Conservation (phyloP, 2,888 invertebrate genomes). For the Melinaea menophilus region DNA sequence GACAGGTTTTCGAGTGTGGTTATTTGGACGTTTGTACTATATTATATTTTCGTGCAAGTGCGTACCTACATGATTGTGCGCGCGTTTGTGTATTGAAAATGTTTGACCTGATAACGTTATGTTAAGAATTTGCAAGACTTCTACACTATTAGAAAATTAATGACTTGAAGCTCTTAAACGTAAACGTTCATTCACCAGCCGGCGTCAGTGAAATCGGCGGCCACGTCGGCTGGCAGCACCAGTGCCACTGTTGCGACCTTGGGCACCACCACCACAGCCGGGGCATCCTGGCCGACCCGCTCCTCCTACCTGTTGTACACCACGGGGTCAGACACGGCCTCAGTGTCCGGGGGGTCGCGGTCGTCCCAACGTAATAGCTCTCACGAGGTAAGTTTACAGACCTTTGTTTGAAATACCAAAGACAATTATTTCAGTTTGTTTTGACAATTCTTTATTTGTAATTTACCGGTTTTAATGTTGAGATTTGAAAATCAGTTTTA, state of each 20-base stretch:
- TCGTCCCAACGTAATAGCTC: slow-evolving; percentile 67
- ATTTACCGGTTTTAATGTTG: no score
- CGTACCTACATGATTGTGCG: no score
- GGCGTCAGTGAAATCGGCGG: slow-evolving; percentile 60
- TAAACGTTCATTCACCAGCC: slow-evolving; percentile 38
- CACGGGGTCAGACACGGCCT: slow-evolving; percentile 75
- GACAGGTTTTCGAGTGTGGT: no score
- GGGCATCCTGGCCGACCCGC: slow-evolving; percentile 47
- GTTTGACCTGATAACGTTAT: no score
- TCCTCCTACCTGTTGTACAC: slow-evolving; percentile 41
- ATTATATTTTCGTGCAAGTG: no score
- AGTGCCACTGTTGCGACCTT: slow-evolving; percentile 55
- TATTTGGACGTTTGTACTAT: no score
- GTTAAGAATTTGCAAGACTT: no score
- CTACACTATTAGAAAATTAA: not conserved
- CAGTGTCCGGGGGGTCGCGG: slow-evolving; percentile 83
- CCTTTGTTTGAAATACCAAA: not conserved
- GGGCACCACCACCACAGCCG: slow-evolving; percentile 45
- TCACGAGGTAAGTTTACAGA: slow-evolving; percentile 40
- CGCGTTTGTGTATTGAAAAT: no score
- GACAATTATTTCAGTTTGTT: no score
- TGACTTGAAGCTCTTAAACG: not conserved
- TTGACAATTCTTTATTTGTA: no score
- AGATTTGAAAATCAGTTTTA: no score
- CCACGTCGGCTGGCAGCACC: slow-evolving; percentile 57